These are phyloP conservation scores for Drosophila varians DNA, from an alignment of 1,140 invertebrate species.

Conservation along the genomic window DNA sequence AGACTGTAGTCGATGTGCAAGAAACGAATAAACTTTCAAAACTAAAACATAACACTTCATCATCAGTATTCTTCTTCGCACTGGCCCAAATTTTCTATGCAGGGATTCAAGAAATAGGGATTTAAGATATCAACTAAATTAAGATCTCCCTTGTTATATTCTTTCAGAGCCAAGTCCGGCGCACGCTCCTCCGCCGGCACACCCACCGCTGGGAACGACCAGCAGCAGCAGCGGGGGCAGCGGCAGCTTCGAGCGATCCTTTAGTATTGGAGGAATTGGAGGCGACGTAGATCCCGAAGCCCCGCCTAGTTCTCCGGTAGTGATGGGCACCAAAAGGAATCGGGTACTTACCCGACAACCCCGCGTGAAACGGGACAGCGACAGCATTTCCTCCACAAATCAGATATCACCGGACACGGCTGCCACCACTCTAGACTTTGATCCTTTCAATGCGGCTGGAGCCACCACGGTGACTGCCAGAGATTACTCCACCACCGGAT, in stretches of 20 bases:
- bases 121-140: neutral
- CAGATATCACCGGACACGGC: slow-evolving; percentile 84
- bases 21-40: slow-evolving; percentile 76
- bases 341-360: slow-evolving; percentile 87
- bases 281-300: slow-evolving; percentile 45
- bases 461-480: slow-evolving; percentile 54
- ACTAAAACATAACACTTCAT: slow-evolving; percentile 42
- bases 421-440: slow-evolving; percentile 81
- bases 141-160: neutral
- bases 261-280: slow-evolving; percentile 37
- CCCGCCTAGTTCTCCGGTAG: slow-evolving; percentile 41
- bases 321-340: slow-evolving; percentile 86
- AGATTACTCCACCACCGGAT: slow-evolving; percentile 59
- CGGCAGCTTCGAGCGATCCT: slow-evolving; percentile 65
- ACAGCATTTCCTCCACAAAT: slow-evolving; percentile 81
- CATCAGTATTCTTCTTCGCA: neutral
- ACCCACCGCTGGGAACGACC: slow-evolving; percentile 52
- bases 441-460: slow-evolving; percentile 82
- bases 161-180: slow-evolving; percentile 70
- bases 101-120: too few species aligned
- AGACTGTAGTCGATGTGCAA: slow-evolving; percentile 80
- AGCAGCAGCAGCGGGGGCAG: slow-evolving; percentile 55
- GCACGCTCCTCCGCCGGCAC: slow-evolving; percentile 47
- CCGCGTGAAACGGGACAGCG: slow-evolving; percentile 87
- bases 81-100: neutral